A percentile compares a stretch with the other conserved stretches of the same genome.
These are phyloP conservation scores for Dilophus febrilis DNA, from an alignment of 2,888 invertebrate species.

Conservation along the genomic window DNA sequence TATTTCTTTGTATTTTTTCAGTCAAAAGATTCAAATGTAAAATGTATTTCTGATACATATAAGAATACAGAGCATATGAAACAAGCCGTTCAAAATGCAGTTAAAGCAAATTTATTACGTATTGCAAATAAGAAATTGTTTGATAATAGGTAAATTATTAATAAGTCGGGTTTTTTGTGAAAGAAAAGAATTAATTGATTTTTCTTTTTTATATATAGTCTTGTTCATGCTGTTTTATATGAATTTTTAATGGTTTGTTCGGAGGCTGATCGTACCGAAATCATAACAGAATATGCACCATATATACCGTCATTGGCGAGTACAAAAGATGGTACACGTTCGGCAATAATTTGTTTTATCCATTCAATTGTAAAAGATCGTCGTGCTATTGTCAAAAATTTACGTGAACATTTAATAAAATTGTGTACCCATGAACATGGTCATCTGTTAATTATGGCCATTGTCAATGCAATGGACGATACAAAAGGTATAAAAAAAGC, in stretches of 20 bases:
- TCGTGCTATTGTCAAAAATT: constrained; percentile 65
- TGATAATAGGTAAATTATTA: constrained; percentile 33
- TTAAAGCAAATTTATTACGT: constrained; percentile 53
- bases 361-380: constrained; percentile 66
- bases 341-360: constrained; percentile 76
- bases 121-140: constrained; percentile 56
- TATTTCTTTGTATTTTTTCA: constrained; percentile 18
- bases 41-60: constrained; percentile 53
- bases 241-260: constrained; percentile 66
- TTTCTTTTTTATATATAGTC: constrained; percentile 21
- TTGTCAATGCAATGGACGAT: constrained; percentile 83
- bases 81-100: constrained; percentile 48
- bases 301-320: constrained; percentile 47
- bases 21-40: constrained; percentile 53
- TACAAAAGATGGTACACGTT: constrained; percentile 65
- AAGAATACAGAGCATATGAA: constrained; percentile 50
- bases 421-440: constrained; percentile 77
- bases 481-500: constrained; percentile 78
- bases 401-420: constrained; percentile 69
- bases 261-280: constrained; percentile 49
- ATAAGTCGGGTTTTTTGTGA: constrained; percentile 4
- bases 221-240: constrained; percentile 65
- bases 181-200: constrained; percentile 21
- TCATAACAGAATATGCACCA: constrained; percentile 54
- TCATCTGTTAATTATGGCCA: constrained; percentile 59